Evolutionary conservation across 2,888 invertebrate species (phyloP).

Genomic region (Dermolepida albohirtum): DNA sequence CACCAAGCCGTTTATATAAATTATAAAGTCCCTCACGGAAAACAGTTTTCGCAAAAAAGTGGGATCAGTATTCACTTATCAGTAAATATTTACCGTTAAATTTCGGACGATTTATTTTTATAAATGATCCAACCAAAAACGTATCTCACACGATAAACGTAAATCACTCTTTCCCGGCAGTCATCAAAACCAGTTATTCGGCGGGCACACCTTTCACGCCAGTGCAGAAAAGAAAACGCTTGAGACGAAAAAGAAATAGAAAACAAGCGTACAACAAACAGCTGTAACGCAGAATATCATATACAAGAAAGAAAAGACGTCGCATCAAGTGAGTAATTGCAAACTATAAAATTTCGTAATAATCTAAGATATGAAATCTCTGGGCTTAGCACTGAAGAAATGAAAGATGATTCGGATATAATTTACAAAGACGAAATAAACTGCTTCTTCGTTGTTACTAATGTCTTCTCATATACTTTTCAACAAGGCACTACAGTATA

Average conservation of each 20-base stretch:
- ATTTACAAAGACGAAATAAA: conserved; percentile 41
- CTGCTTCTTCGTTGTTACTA: conserved; percentile 45
- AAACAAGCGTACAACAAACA: conserved; percentile 13
- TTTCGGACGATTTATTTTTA: conserved; percentile 38
- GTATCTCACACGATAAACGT: conserved; percentile 36
- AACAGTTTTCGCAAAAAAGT: conserved; percentile 46
- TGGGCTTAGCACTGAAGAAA: conserved; percentile 39
- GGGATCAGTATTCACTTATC: conserved; percentile 41
- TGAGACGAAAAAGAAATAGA: not conserved
- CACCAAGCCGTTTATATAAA: conserved; percentile 34
- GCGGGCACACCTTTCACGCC: conserved; percentile 1
- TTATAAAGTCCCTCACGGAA: conserved; percentile 34
- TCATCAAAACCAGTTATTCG: conserved; percentile 30
- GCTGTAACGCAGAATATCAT: conserved; percentile 13
- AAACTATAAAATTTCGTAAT: conserved; percentile 48
- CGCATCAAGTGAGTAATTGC: conserved; percentile 49
- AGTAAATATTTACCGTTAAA: conserved; percentile 37
- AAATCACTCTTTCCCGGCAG: conserved; percentile 31
- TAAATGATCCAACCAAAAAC: conserved; percentile 31
- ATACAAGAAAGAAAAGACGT: conserved; percentile 11
- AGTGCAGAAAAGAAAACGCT: conserved; percentile 2
- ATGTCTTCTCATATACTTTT: conserved; percentile 52
- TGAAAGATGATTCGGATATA: conserved; percentile 46
- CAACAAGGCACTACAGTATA: conserved; percentile 48
- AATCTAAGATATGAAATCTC: conserved; percentile 47